Evolutionary conservation across 92 coral and sea anemone genomes (phyloP).

Genomic region (Diadumene lineata): DNA sequence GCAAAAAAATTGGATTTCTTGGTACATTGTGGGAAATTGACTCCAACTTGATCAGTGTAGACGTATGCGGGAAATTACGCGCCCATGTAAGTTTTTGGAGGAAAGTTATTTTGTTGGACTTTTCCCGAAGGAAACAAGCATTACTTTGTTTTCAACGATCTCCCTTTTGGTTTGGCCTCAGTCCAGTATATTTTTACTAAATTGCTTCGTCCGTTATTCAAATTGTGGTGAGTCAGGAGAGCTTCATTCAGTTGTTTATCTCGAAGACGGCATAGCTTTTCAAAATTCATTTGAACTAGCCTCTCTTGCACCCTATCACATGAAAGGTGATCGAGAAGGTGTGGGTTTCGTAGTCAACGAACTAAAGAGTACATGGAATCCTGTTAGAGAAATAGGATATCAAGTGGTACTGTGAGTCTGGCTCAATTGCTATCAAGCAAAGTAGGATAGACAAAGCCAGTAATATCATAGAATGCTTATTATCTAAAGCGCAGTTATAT

Average conservation of each 20-base stretch:
- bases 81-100: too few relatives aligned
- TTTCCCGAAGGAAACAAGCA: too few relatives aligned
- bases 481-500: too few relatives aligned
- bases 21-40: too few relatives aligned
- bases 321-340: constrained; percentile 15
- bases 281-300: constrained; percentile 24
- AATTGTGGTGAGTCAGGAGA: constrained; percentile 39
- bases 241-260: constrained; percentile 40
- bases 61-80: too few relatives aligned
- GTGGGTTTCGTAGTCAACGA: constrained; percentile 35
- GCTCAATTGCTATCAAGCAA: too few relatives aligned
- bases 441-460: too few relatives aligned
- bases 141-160: constrained; percentile 25
- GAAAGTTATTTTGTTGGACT: too few relatives aligned
- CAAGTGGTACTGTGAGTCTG: too few relatives aligned
- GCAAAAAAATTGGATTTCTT: too few relatives aligned
- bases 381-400: constrained; percentile 14
- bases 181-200: constrained; percentile 38
- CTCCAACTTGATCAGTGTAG: too few relatives aligned
- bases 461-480: too few relatives aligned
- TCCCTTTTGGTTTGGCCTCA: constrained; percentile 35
- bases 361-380: constrained; percentile 35
- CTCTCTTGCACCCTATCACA: constrained; percentile 8
- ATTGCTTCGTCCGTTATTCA: constrained; percentile 15
- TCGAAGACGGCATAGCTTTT: constrained; percentile 40